Evolutionary conservation across 2,888 invertebrate species (phyloP).

Genomic region (Ophion costatus): DNA sequence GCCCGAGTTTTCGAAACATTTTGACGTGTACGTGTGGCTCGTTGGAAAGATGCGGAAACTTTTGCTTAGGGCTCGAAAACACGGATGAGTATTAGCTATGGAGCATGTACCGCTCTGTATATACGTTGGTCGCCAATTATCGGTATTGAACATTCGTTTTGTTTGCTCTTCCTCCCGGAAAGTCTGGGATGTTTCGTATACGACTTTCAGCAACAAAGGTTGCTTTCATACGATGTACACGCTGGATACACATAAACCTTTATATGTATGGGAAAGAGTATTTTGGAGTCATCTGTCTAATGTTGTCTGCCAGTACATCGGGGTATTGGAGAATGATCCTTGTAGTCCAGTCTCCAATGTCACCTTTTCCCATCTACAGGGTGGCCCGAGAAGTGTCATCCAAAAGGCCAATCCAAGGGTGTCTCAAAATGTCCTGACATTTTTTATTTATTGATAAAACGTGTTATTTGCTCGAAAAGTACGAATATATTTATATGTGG

Average conservation of each 20-base stretch:
- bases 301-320: neutral
- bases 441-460: too few relatives aligned
- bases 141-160: slow-evolving; percentile 32
- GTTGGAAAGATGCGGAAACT: slow-evolving; percentile 27
- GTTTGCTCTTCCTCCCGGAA: slow-evolving; percentile 7
- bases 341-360: neutral
- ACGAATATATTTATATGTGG: too few relatives aligned
- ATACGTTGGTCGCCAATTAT: slow-evolving; percentile 51
- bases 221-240: neutral
- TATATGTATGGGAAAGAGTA: neutral
- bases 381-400: neutral
- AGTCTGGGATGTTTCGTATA: slow-evolving; percentile 30
- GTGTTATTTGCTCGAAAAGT: too few relatives aligned
- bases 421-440: too few relatives aligned
- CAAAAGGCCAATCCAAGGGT: neutral
- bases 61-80: slow-evolving; percentile 28
- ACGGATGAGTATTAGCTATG: slow-evolving; percentile 27
- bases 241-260: neutral
- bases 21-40: neutral
- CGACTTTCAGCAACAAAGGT: slow-evolving; percentile 17
- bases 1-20: too few relatives aligned
- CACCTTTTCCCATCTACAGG: too few relatives aligned
- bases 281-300: neutral
- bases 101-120: slow-evolving; percentile 23
- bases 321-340: neutral